Evolutionary conservation across 1,140 invertebrate species (phyloP), one percentile per base, ranked within the genome.

Genomic region (Cydia fagiglandana): DNA sequence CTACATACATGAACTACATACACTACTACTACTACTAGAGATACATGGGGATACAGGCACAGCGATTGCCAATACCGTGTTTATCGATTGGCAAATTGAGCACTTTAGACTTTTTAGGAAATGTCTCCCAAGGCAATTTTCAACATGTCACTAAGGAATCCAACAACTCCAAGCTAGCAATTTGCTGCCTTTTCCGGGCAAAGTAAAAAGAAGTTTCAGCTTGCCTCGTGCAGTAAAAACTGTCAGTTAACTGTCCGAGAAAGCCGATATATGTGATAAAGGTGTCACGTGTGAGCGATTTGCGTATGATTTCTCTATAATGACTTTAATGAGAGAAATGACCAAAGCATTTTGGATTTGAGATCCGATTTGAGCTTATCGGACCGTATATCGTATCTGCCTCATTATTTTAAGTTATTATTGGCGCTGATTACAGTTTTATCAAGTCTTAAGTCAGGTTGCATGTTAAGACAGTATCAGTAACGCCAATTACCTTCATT

Each of bases 221-320:
- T 15, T 68, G 12, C 5, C 12, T 68, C 30, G 15, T 68, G 30
- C 64, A 13, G 3, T 68, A 38, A 68, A 68, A 68, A 68, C 24
- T 30, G 28, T 15, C 47, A 50, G 47, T 6, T 7, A 38, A 34
- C 28, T 68, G 28, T 34, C 64, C 64, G 64, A 68, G 64, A 68
- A 68, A 68, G 64, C 64, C 6, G 66, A 70, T 70, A 70, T 70
- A 6, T 38, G 7, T 17, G 66, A 70, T 70, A 70, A 45, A 17
- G 12, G 30, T 45, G 30, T 41, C 66, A 41, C 66, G 34, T 70
- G 34, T 70, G 66, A 41, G 30, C 66, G 66, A 70, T 70, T 45
- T 70, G 30, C n/a, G 34, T 70, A 41, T 20, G n/a, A 70, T 70
- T 70, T 70, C 66, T 20, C 66, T 41, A 41, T 41, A 70, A 70